Percentiles rank a stretch among this genome's conserved stretches.
Conservation (phyloP, 2,113 vertebrate species). For the Hippocampus barbouri region DNA sequence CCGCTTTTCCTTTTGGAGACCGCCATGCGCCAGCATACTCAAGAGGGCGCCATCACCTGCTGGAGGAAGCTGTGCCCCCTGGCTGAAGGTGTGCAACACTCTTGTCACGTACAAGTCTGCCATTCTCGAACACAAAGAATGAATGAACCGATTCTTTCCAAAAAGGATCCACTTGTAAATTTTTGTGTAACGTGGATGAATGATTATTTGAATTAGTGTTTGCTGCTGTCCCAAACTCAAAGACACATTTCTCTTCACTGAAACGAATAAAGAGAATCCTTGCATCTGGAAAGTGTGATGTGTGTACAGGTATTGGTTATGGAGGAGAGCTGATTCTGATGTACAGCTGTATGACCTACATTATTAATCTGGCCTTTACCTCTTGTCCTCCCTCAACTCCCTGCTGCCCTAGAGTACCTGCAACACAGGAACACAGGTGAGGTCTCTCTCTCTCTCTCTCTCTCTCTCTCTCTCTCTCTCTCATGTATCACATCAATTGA, state of each 20-base stretch:
- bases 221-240: too few species aligned
- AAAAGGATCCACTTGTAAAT: not conserved
- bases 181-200: not conserved
- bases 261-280: too few species aligned
- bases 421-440: constrained; percentile 70
- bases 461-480: too few species aligned
- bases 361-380: constrained; percentile 84
- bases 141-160: not conserved
- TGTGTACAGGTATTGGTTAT: constrained; percentile 81
- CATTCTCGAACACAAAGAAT: not conserved
- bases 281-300: too few species aligned
- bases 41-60: constrained; percentile 67
- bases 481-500: too few species aligned
- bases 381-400: constrained; percentile 82
- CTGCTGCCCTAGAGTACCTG: constrained; percentile 86
- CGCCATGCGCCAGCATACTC: constrained; percentile 66
- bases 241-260: too few species aligned
- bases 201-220: too few species aligned
- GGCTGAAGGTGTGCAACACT: constrained; percentile 55
- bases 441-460: not conserved
- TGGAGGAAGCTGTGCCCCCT: constrained; percentile 72
- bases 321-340: constrained; percentile 79
- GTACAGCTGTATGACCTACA: constrained; percentile 83
- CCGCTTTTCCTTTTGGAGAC: constrained; percentile 74
- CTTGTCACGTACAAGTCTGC: not conserved